Evolutionary conservation across 2,888 invertebrate genomes (phyloP).

Genomic region (Holacanthella duospinosa): DNA sequence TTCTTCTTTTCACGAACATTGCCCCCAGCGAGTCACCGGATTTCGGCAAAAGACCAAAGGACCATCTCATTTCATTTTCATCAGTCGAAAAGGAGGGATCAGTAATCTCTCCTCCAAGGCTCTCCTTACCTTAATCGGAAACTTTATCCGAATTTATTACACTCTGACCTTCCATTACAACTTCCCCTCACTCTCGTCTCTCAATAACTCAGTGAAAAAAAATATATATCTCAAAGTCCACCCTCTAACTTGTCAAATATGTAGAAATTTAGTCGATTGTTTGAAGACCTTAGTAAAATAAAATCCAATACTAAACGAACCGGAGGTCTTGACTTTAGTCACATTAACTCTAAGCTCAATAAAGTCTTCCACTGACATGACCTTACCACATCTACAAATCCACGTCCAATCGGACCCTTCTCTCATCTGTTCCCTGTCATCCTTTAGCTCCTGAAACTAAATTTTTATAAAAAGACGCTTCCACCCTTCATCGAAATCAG

Average conservation of each 20-base stretch:
- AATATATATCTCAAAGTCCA: too few relatives aligned
- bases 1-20: too few relatives aligned
- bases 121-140: not conserved
- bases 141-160: conserved; percentile 5
- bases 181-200: not conserved
- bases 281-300: too few relatives aligned
- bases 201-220: not conserved
- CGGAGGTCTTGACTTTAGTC: too few relatives aligned
- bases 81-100: not conserved
- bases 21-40: too few relatives aligned
- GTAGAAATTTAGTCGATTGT: too few relatives aligned
- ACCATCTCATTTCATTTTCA: not conserved
- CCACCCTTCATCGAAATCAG: not conserved
- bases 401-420: not conserved
- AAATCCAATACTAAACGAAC: too few relatives aligned
- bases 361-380: too few relatives aligned
- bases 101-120: not conserved
- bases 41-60: too few relatives aligned
- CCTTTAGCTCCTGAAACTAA: not conserved
- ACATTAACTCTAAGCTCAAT: too few relatives aligned
- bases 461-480: not conserved
- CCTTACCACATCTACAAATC: not conserved
- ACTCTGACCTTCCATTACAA: not conserved
- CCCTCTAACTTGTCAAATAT: too few relatives aligned
- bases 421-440: not conserved